These are phyloP conservation scores for Tenthredo distinguenda DNA, from an alignment of 2,888 invertebrate species.

Conservation along the genomic window DNA sequence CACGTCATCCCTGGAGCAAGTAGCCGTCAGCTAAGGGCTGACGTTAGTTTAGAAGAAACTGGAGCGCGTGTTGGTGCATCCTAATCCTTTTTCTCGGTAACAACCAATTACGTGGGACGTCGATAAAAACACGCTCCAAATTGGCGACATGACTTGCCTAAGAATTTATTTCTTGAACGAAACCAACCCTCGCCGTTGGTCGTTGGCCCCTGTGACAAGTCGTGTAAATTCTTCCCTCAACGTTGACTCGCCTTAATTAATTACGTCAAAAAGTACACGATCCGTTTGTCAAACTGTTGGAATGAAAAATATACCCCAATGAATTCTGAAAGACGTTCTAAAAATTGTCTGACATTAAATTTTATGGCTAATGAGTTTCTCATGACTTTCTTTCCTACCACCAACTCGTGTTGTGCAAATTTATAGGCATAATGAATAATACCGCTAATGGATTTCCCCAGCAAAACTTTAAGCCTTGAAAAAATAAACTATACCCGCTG, in stretches of 20 bases:
- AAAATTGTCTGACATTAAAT: conserved; percentile 7
- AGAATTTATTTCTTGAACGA: neutral
- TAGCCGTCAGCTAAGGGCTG: conserved; percentile 28
- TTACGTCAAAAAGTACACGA: neutral
- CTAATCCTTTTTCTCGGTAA: conserved; percentile 50
- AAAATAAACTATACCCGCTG: neutral
- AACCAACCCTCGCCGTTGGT: neutral
- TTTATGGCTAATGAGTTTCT: conserved; percentile 13
- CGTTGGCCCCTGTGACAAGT: neutral
- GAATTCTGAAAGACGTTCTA: neutral
- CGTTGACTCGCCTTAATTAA: conserved; percentile 2
- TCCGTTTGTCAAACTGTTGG: neutral
- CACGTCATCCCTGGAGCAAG: conserved; percentile 20
- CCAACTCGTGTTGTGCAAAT: neutral
- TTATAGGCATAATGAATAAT: neutral
- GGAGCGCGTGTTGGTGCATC: conserved; percentile 45
- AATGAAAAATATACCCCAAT: neutral
- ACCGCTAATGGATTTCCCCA: neutral
- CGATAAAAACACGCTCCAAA: conserved; percentile 35
- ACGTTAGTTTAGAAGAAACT: conserved; percentile 17
- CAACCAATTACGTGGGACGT: conserved; percentile 43
- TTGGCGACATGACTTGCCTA: conserved; percentile 27
- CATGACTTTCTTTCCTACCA: neutral
- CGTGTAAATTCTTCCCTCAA: conserved; percentile 5
- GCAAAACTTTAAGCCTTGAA: neutral